Conservation (phyloP, 2,888 invertebrate genomes). For the Cephus pygmeus region DNA sequence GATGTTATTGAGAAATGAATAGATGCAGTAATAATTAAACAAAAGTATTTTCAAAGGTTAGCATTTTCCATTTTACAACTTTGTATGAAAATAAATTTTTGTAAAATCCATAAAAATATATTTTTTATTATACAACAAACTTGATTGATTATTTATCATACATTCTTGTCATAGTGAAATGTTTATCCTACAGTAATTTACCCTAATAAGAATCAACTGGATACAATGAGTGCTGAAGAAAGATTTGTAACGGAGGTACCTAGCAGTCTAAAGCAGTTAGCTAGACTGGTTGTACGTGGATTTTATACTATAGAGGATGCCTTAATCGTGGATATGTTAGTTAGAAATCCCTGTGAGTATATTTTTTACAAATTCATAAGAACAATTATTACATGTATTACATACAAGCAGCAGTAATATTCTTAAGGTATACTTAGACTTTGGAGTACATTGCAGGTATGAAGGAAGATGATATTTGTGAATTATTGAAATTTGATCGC, state of each 20-base stretch:
- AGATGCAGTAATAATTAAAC: not conserved
- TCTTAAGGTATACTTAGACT: not conserved
- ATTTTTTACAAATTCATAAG: not conserved
- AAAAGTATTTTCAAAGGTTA: not conserved
- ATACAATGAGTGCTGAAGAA: slow-evolving; percentile 74
- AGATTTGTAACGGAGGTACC: slow-evolving; percentile 91
- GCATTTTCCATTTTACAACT: not conserved
- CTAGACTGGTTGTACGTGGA: slow-evolving; percentile 89
- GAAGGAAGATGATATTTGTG: slow-evolving; percentile 92
- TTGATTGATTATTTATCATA: not conserved
- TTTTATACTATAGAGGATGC: slow-evolving; percentile 96
- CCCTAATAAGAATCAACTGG: not conserved
- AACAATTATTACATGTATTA: not conserved
- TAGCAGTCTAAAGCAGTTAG: slow-evolving; percentile 90
- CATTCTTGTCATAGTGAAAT: not conserved
- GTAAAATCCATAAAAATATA: not conserved
- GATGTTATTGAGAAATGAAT: slow-evolving; percentile 3
- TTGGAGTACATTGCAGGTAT: slow-evolving; percentile 69
- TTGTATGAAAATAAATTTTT: not conserved
- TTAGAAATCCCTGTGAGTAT: slow-evolving; percentile 89
- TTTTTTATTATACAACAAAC: not conserved
- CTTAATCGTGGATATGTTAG: slow-evolving; percentile 94
- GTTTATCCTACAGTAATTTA: not conserved
- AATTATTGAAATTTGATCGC: slow-evolving; percentile 91
- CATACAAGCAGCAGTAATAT: not conserved